Base-by-base conservation (phyloP, 2,113 vertebrate species). In the Chloropsis cyanopogon region DNA sequence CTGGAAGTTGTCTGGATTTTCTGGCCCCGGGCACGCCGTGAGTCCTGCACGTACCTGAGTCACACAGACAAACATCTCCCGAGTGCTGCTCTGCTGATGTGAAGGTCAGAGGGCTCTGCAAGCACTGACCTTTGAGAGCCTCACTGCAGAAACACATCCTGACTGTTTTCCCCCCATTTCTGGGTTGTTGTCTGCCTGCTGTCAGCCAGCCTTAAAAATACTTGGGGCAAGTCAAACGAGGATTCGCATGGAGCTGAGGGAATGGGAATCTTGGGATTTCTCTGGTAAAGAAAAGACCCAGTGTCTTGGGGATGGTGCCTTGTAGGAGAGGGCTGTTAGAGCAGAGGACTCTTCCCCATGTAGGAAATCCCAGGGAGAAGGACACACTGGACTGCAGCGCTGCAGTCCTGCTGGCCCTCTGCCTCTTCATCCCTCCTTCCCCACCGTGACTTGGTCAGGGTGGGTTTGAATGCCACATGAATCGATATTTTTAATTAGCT, bases 401-500 rank as follows among this genome's bases (percentile, higher is more conserved):
- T 26, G 59, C 79, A 77, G 80, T 5, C 39, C 10, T 21, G 9
- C 68, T n/a, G 10, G 26, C 8, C 52, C n/a, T n/a, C n/a, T n/a
- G n/a, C n/a, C n/a, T n/a, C n/a, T n/a, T n/a, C n/a, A 39, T 49
- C 50, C 33, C 37, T 82, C 80, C 83, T 60, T 82, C 85, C 92
- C 65, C 28, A 1, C 54, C 65, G 77, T 20, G 78, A 23, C 86
- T 82, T 60, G 82, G 49, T 35, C 69, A 0, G 35, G 11, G 14
- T 49, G 46, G 65, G 86, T 95, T 73, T 91, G 78, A 96, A 92
- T 97, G 94, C 91, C 92, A 64, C 54, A 76, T 33, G 50, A 89
- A 97, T 97, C 92, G 15, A 95, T 97, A 94, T 70, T 96, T 97
- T 97, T 97, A 97, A 98, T 98, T 96, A 97, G 92, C 92, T 97